Evolutionary conservation across 1,140 invertebrate species (phyloP).

Genomic region (Nasonia giraulti): DNA sequence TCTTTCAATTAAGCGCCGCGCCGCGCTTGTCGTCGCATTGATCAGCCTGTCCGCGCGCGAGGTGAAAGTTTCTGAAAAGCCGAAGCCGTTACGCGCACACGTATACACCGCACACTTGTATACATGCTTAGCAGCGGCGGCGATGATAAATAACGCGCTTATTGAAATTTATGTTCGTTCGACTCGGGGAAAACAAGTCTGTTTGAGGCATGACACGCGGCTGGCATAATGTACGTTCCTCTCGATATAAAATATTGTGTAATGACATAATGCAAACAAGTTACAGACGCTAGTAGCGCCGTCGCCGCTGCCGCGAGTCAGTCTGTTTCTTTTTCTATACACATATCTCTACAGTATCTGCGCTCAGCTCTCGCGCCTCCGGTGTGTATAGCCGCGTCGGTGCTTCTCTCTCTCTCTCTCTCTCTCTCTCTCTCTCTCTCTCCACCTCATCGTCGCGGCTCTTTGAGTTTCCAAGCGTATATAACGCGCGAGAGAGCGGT

Average conservation of each 20-base stretch:
- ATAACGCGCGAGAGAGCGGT: not conserved
- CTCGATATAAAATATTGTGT: conserved; percentile 52
- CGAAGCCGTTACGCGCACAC: not conserved
- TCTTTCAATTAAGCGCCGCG: conserved; percentile 50
- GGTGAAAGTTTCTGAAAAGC: conserved; percentile 47
- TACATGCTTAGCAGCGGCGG: not conserved
- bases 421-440: conserved; percentile 10
- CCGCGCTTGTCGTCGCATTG: conserved; percentile 27
- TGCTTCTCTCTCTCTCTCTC: not conserved
- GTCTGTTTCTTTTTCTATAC: not conserved
- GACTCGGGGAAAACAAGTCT: conserved; percentile 44
- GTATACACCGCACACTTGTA: not conserved
- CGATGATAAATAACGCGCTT: conserved; percentile 51
- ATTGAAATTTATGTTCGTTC: conserved; percentile 49
- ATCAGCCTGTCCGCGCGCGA: conserved; percentile 15
- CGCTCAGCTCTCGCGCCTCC: not conserved
- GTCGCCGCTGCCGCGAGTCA: not conserved
- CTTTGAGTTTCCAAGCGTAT: conserved; percentile 42
- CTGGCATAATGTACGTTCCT: conserved; percentile 47
- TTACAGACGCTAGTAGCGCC: not conserved
- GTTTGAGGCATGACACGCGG: conserved; percentile 46
- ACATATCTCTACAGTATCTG: not conserved
- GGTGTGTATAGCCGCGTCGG: not conserved
- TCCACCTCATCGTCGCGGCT: not conserved
- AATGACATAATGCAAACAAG: conserved; percentile 54